Evolutionary conservation across 2,888 invertebrate species (phyloP).

Genomic region (Trisateles emortualis): DNA sequence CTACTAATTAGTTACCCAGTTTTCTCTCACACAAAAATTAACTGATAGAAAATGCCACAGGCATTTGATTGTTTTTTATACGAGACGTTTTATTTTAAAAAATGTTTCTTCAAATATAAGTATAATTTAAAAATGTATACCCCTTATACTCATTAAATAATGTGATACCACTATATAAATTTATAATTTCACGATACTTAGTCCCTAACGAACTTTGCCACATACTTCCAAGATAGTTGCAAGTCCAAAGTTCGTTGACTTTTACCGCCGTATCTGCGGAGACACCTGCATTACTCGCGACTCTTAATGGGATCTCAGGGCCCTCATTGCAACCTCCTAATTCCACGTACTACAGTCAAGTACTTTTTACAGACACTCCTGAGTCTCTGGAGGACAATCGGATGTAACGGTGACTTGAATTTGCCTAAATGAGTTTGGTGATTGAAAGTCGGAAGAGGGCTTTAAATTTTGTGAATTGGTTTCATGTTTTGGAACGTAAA

Average conservation of each 20-base stretch:
- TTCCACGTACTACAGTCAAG: constrained; percentile 69
- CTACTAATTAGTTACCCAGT: no score
- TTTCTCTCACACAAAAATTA: no score
- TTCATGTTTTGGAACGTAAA: constrained; percentile 11
- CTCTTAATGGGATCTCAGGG: constrained; percentile 66
- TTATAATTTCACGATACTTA: neutral
- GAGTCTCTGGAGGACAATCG: constrained; percentile 73
- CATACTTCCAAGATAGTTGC: constrained; percentile 24
- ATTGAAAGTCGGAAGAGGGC: constrained; percentile 37
- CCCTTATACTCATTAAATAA: no score
- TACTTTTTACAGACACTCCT: constrained; percentile 77
- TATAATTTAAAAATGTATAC: no score
- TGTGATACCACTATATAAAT: neutral
- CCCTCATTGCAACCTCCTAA: constrained; percentile 67
- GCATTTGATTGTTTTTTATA: no score
- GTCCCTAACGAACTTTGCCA: constrained; percentile 12
- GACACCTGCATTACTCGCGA: constrained; percentile 63
- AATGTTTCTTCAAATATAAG: no score
- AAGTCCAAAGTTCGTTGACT: constrained; percentile 53
- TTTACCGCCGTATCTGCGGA: constrained; percentile 48
- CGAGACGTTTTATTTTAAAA: no score
- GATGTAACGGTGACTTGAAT: constrained; percentile 66
- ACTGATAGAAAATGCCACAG: no score
- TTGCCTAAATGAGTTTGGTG: constrained; percentile 53
- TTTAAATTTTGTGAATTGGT: constrained; percentile 20